phyloP scores from a whole-genome alignment of 2,888 invertebrate genomes.

The Ephialtes manifestator region DNA sequence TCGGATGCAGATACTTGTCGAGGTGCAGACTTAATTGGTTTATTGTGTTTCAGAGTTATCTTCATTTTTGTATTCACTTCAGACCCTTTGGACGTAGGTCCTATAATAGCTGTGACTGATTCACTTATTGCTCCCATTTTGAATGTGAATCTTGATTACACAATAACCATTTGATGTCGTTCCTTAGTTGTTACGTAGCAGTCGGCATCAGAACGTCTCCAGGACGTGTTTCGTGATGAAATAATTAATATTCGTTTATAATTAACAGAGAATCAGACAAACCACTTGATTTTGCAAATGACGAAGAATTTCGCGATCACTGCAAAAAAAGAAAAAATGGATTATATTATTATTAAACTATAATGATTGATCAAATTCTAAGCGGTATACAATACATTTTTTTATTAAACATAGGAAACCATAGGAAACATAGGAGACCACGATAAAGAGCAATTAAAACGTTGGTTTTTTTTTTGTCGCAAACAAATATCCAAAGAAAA shows the following conservation, averaged over 20 bases:
- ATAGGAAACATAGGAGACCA: too few species aligned
- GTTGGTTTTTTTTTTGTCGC: too few species aligned
- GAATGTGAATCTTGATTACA: neutral
- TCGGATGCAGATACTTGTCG: neutral
- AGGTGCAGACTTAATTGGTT: neutral
- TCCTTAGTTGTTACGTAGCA: neutral
- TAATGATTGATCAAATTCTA: neutral
- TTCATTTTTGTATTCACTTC: slow-evolving; percentile 4
- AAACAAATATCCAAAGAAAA: too few species aligned
- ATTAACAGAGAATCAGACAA: neutral
- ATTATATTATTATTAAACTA: neutral
- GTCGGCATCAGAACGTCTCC: neutral
- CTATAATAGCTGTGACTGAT: neutral
- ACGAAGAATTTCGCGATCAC: neutral
- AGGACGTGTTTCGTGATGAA: neutral
- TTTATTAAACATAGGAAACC: too few species aligned
- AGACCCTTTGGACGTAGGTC: neutral
- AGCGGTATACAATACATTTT: too few species aligned
- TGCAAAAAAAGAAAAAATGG: neutral
- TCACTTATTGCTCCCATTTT: neutral
- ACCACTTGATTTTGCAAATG: neutral
- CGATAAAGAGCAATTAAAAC: too few species aligned
- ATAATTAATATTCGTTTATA: neutral
- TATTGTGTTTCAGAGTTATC: neutral
- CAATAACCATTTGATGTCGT: neutral